Conservation (phyloP, 2,797 vertebrate genomes). For the Caiman crocodilus region DNA sequence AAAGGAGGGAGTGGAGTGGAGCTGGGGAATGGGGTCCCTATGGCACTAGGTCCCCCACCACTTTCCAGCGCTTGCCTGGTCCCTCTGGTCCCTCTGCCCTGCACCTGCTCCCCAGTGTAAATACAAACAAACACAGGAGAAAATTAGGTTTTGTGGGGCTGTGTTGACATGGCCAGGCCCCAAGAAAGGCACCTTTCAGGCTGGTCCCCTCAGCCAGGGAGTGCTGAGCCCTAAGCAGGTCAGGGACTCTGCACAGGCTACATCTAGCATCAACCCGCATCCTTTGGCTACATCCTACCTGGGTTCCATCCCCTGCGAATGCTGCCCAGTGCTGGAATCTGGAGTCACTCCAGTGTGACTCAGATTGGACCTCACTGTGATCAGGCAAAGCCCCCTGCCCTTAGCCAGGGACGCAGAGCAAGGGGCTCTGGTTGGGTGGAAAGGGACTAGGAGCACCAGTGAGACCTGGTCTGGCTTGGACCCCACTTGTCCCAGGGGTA, state of each 20-base stretch:
- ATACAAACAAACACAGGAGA: conserved; percentile 79
- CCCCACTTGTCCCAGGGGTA: too few relatives aligned
- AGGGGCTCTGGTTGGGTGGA: too few relatives aligned
- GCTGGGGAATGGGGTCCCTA: too few relatives aligned
- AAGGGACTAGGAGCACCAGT: too few relatives aligned
- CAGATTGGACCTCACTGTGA: neutral
- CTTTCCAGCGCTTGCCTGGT: neutral
- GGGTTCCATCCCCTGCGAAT: neutral
- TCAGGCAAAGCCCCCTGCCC: too few relatives aligned
- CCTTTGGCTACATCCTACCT: too few relatives aligned
- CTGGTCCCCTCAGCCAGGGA: conserved; percentile 66
- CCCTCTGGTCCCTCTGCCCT: neutral
- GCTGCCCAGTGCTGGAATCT: neutral
- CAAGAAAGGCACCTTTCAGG: conserved; percentile 73
- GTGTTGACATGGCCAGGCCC: conserved; percentile 69
- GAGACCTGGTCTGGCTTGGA: too few relatives aligned
- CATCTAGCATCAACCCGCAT: too few relatives aligned
- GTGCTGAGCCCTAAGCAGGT: conserved; percentile 55
- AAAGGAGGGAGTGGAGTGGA: neutral
- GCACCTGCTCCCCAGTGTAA: conserved; percentile 64
- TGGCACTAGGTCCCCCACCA: too few relatives aligned
- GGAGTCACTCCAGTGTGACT: neutral
- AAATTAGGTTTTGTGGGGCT: conserved; percentile 73
- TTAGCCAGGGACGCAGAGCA: too few relatives aligned
- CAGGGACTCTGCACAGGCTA: conserved; percentile 41